Evolutionary conservation across 1,140 invertebrate species (phyloP).

Genomic region (Thrips palmi): DNA sequence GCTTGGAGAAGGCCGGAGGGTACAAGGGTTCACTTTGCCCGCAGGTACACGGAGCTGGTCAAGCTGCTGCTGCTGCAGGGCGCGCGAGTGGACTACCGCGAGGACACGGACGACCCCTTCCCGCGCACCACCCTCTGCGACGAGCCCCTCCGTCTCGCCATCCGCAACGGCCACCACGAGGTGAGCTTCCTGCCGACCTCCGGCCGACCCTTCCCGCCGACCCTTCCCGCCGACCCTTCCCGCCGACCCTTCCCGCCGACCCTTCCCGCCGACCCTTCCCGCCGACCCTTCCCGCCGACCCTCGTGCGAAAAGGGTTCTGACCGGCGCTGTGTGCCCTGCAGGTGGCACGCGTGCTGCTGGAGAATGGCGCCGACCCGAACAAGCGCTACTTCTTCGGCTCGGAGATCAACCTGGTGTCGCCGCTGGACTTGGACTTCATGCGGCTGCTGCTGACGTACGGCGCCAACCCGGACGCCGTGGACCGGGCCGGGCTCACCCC

Average conservation of each 20-base stretch:
- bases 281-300: too few species aligned
- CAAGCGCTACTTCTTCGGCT: slow-evolving; percentile 72
- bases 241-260: too few species aligned
- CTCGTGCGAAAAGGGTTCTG: too few species aligned
- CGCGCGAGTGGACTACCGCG: slow-evolving; percentile 59
- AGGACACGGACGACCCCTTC: slow-evolving; percentile 31
- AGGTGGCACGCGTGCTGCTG: slow-evolving; percentile 44
- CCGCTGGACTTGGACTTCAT: slow-evolving; percentile 57
- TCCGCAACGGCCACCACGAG: slow-evolving; percentile 66
- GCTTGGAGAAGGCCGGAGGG: too few species aligned
- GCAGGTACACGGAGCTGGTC: slow-evolving; percentile 48
- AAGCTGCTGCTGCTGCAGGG: slow-evolving; percentile 57
- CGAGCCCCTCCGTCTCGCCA: slow-evolving; percentile 61
- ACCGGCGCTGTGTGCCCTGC: slow-evolving; percentile 23
- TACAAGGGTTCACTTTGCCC: slow-evolving; percentile 10
- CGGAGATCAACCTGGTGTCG: slow-evolving; percentile 73
- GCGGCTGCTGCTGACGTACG: slow-evolving; percentile 62
- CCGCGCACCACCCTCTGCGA: slow-evolving; percentile 51
- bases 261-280: too few species aligned
- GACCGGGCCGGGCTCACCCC: slow-evolving; percentile 69
- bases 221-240: too few species aligned
- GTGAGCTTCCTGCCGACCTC: too few species aligned
- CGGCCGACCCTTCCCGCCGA: too few species aligned
- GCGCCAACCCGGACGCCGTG: slow-evolving; percentile 68
- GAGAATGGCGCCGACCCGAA: slow-evolving; percentile 57